A percentile compares a stretch with the other conserved stretches of the same genome.
Conservation (phyloP, 2,113 vertebrate genomes). For the Cathartes aura region DNA sequence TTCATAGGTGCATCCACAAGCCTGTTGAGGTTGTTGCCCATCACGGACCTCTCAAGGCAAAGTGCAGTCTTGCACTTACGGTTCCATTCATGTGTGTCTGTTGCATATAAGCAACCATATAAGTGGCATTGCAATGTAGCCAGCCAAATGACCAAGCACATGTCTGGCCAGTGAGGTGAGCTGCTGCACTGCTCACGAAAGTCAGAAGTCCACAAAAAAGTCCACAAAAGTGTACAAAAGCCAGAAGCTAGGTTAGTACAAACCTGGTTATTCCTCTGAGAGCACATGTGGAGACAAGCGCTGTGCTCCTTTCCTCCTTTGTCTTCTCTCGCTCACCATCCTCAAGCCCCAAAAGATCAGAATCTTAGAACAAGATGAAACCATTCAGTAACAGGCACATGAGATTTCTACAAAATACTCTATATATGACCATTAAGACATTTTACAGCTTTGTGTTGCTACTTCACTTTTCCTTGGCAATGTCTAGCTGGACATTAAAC, state of each 20-base stretch:
- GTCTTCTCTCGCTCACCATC: neutral
- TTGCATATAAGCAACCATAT: neutral
- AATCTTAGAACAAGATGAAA: neutral
- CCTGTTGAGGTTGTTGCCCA: neutral
- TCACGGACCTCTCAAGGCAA: neutral
- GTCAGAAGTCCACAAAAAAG: neutral
- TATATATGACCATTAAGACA: neutral
- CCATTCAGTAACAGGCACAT: neutral
- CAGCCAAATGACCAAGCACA: neutral
- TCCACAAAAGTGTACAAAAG: neutral
- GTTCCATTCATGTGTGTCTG: neutral
- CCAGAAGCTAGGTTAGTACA: neutral
- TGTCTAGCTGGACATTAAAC: neutral
- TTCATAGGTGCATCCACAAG: neutral
- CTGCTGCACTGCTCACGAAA: no score
- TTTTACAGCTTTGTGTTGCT: neutral
- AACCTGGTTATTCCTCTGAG: neutral
- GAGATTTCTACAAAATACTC: neutral
- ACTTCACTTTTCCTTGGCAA: neutral
- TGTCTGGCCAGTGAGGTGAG: neutral
- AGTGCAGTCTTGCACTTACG: neutral
- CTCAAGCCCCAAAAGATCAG: neutral
- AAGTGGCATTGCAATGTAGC: neutral
- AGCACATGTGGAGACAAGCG: neutral
- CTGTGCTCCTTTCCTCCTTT: neutral